These are phyloP conservation scores for Mellilla xanthometata DNA, from an alignment of 2,888 invertebrate genomes.

Conservation along the genomic window DNA sequence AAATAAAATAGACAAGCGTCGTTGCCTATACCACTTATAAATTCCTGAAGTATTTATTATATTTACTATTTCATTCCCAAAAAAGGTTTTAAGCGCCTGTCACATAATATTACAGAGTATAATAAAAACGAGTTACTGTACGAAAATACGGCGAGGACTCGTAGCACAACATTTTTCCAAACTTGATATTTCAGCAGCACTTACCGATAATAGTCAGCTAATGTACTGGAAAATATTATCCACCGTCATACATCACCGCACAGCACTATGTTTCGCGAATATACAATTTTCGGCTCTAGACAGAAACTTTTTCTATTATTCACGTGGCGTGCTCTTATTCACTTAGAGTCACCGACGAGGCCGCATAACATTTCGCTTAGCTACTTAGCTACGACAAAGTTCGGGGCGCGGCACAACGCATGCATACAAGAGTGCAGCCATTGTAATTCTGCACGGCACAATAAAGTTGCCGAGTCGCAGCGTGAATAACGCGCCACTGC, in stretches of 20 bases:
- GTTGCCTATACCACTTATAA: no score
- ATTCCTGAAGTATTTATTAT: no score
- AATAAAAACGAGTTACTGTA: no score
- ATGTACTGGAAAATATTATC: constrained; percentile 6
- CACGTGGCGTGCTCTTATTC: constrained; percentile 31
- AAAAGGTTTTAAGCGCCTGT: no score
- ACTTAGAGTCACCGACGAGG: constrained; percentile 30
- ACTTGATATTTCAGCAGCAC: constrained; percentile 2
- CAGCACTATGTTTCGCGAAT: constrained; percentile 6
- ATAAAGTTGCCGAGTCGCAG: constrained; percentile 44
- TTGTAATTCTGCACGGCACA: constrained; percentile 45
- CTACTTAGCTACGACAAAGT: constrained; percentile 32
- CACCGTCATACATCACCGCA: constrained; percentile 8
- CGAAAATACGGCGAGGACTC: no score
- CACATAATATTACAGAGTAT: no score
- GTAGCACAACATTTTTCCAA: background rate
- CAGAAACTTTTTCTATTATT: constrained; percentile 33
- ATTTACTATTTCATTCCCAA: no score
- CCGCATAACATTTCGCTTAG: constrained; percentile 31
- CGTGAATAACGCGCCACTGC: constrained; percentile 50
- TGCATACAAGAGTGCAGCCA: constrained; percentile 42
- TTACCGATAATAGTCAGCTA: constrained; percentile 3
- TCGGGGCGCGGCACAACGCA: constrained; percentile 26
- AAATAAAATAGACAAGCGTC: no score
- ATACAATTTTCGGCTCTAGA: constrained; percentile 9